These are phyloP conservation scores for Eidolon helvum DNA, from an alignment of 2,113 vertebrate genomes.

Conservation along the genomic window DNA sequence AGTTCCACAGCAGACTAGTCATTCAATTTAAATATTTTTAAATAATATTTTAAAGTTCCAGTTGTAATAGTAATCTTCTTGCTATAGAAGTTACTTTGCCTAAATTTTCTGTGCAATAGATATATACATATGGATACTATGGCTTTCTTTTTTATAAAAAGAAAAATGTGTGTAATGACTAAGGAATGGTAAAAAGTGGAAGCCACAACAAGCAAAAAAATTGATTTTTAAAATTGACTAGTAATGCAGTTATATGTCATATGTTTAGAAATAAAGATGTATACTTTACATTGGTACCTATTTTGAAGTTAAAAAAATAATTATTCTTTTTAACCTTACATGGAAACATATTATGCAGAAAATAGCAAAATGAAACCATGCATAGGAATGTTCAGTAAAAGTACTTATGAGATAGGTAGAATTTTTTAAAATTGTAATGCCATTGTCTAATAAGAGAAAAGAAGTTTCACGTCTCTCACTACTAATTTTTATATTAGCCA, in stretches of 20 bases:
- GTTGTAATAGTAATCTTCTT: constrained; percentile 52
- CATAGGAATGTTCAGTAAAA: constrained; percentile 45
- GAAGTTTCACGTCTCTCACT: constrained; percentile 29
- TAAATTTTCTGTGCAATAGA: constrained; percentile 38
- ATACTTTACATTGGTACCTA: background rate
- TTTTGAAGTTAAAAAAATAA: constrained; percentile 22
- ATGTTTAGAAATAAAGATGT: constrained; percentile 22
- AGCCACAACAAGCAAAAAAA: background rate
- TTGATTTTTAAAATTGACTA: background rate
- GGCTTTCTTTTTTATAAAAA: background rate
- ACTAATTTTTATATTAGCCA: background rate
- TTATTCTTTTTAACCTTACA: background rate
- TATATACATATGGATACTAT: background rate
- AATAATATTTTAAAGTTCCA: constrained; percentile 48
- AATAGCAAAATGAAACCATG: constrained; percentile 32
- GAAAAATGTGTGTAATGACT: background rate
- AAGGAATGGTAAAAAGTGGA: constrained; percentile 21
- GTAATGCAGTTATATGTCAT: background rate
- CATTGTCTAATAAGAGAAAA: constrained; percentile 27
- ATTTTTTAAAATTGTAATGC: background rate
- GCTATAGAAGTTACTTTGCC: constrained; percentile 64
- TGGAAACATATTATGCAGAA: constrained; percentile 16
- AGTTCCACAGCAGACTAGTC: constrained; percentile 1
- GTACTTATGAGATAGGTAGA: background rate
- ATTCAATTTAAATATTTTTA: constrained; percentile 62